Evolutionary conservation across 2,113 vertebrate species (phyloP).

Genomic region (Eidolon helvum): DNA sequence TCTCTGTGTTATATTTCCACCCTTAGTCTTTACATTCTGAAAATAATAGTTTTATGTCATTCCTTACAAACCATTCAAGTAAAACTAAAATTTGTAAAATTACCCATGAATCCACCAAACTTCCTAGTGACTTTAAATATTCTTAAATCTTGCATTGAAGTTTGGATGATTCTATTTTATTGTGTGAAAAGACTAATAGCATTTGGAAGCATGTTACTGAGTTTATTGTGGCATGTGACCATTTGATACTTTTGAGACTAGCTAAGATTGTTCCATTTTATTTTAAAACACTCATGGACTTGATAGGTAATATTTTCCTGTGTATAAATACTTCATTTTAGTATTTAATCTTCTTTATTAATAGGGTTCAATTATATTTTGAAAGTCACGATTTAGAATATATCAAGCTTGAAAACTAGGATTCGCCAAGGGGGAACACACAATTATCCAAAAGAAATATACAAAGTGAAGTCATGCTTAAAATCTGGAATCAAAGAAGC

Average conservation of each 20-base stretch:
- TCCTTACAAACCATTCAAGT: slow-evolving; percentile 43
- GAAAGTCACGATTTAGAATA: not conserved
- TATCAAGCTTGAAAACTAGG: not conserved
- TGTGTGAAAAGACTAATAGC: not conserved
- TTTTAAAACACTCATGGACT: not conserved
- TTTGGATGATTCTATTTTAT: not conserved
- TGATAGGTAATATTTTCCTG: not conserved
- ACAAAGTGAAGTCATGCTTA: not conserved
- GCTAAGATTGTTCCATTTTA: not conserved
- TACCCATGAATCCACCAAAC: not conserved
- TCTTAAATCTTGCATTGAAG: not conserved
- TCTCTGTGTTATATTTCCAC: not conserved
- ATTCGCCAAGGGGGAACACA: not conserved
- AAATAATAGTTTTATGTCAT: not conserved
- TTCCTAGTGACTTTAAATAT: not conserved
- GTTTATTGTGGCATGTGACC: not conserved
- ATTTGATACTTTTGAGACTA: not conserved
- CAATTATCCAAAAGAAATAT: not conserved
- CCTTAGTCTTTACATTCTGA: not conserved
- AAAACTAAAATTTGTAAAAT: not conserved
- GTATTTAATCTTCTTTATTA: not conserved
- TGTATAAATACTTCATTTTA: not conserved
- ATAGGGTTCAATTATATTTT: not conserved
- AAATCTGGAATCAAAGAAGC: not conserved
- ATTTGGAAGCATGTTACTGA: not conserved